Percentiles rank a stretch among this genome's conserved stretches.
These are phyloP conservation scores for Valencia hispanica DNA, from an alignment of 2,797 vertebrate species.

Conservation along the genomic window DNA sequence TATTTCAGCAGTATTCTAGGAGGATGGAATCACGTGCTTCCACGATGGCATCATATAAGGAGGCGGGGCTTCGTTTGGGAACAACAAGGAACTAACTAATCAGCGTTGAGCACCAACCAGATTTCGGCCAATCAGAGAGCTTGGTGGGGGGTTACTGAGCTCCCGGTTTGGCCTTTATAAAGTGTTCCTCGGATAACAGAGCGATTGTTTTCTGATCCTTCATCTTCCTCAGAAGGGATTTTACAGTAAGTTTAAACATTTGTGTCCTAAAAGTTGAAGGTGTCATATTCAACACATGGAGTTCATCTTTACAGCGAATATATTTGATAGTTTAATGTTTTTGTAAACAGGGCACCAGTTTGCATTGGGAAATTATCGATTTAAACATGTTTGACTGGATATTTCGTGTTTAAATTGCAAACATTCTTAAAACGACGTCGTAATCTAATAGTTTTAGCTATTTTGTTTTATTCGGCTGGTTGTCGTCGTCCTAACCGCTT, in stretches of 20 bases:
- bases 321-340: fast-evolving
- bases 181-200: fast-evolving
- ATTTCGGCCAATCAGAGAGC: slow-evolving; percentile 45
- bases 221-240: fast-evolving
- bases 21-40: slow-evolving; percentile 72
- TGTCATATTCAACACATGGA: neutral
- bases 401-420: too few species aligned
- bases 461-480: slow-evolving; percentile 20
- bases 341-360: neutral
- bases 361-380: fast-evolving
- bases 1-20: neutral
- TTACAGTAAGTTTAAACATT: slow-evolving; percentile 44
- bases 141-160: neutral
- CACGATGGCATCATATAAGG: neutral
- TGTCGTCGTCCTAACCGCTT: slow-evolving; percentile 2
- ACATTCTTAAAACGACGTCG: neutral
- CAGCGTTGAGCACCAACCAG: neutral
- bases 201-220: neutral
- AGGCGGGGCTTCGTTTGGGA: slow-evolving; percentile 9
- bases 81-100: slow-evolving; percentile 65
- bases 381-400: fast-evolving
- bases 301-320: neutral
- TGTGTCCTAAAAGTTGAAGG: neutral
- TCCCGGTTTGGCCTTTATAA: slow-evolving; percentile 65
- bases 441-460: fast-evolving